phyloP scores from a whole-genome alignment of 2,113 vertebrate genomes.

The Cygnus atratus region DNA sequence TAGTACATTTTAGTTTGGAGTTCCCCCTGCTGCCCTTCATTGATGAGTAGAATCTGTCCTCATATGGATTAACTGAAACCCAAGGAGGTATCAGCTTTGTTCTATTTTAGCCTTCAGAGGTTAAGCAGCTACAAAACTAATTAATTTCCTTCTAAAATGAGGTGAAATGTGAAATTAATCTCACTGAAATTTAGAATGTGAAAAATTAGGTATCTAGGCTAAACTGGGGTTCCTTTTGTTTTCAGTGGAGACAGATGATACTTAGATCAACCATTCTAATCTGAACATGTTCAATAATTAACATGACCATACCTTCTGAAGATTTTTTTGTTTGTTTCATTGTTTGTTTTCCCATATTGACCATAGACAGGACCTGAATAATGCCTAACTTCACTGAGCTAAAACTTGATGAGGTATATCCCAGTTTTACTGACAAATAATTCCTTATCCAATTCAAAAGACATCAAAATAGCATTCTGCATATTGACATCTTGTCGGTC shows the following conservation, averaged over 20 bases:
- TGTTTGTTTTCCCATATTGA: not conserved
- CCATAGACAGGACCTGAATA: not conserved
- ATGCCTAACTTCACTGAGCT: not conserved
- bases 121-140: not conserved
- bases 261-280: not conserved
- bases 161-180: not conserved
- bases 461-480: slow-evolving; percentile 11
- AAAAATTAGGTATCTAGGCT: not conserved
- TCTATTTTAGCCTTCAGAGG: not conserved
- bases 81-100: not conserved
- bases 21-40: not conserved
- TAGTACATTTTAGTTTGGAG: not conserved
- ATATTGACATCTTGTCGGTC: not conserved
- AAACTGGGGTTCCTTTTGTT: not conserved
- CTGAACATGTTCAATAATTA: rapidly evolving
- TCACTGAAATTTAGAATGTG: not conserved
- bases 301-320: rapidly evolving
- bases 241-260: not conserved
- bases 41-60: not conserved
- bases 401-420: not conserved
- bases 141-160: not conserved
- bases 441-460: slow-evolving; percentile 10
- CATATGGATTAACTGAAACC: not conserved
- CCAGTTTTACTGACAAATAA: not conserved
- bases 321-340: no score